phyloP scores from a whole-genome alignment of 2,113 vertebrate genomes.

The Poicephalus meyeri region DNA sequence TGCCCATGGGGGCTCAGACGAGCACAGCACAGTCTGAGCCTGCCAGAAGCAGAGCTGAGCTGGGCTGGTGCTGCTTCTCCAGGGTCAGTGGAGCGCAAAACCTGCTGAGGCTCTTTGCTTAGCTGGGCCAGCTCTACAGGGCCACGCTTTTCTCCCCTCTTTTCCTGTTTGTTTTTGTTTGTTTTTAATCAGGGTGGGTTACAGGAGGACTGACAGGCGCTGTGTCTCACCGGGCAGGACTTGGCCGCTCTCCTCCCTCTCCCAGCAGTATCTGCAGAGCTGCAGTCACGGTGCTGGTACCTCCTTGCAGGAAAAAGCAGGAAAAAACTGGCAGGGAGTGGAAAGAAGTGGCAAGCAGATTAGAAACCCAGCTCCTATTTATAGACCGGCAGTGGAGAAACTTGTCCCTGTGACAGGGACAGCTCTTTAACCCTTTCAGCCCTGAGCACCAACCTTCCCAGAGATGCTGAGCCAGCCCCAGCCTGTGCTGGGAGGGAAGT shows the following conservation, averaged over 20 bases:
- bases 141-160: background rate
- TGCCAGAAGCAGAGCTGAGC: background rate
- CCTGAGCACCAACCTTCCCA: background rate
- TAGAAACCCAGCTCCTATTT: conserved; percentile 72
- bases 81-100: background rate
- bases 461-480: background rate
- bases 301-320: conserved; percentile 64
- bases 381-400: conserved; percentile 42
- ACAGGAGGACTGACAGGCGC: background rate
- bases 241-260: background rate
- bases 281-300: background rate
- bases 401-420: conserved; percentile 22
- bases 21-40: background rate
- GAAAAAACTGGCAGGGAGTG: conserved; percentile 69
- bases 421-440: conserved; percentile 24
- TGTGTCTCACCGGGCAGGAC: fast-evolving
- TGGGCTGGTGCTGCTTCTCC: background rate
- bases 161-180: background rate
- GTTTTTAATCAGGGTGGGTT: background rate
- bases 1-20: fast-evolving
- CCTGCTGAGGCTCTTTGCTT: background rate
- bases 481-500: background rate
- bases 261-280: background rate
- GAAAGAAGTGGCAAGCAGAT: conserved; percentile 63
- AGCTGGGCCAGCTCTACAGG: background rate